Evolutionary conservation across 1,140 invertebrate species (phyloP).

Genomic region (Neodiprion lecontei): DNA sequence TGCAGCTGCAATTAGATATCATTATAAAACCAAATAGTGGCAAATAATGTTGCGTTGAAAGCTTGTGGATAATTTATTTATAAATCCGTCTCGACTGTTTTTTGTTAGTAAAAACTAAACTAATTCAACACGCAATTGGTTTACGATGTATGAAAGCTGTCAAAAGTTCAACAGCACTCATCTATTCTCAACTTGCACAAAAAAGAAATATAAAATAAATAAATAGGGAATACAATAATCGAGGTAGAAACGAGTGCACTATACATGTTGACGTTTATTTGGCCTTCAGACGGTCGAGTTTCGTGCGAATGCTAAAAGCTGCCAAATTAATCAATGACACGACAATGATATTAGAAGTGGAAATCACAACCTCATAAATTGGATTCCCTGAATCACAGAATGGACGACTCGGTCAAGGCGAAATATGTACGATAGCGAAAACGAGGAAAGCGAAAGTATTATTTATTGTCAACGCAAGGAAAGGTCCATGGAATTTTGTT

Average conservation of each 20-base stretch:
- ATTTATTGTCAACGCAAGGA: background rate
- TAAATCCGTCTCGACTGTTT: too few species aligned
- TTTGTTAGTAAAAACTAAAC: too few species aligned
- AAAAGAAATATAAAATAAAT: constrained; percentile 1
- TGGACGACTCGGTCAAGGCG: background rate
- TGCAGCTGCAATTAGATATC: too few species aligned
- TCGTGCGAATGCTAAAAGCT: constrained; percentile 22
- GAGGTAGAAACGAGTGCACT: background rate
- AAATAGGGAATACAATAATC: constrained; percentile 30
- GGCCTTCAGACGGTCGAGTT: background rate
- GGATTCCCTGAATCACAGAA: background rate
- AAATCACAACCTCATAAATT: background rate
- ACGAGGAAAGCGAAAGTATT: background rate
- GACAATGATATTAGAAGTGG: background rate
- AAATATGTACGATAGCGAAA: background rate
- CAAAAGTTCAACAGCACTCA: background rate
- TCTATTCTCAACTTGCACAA: background rate
- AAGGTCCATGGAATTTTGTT: background rate
- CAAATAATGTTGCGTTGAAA: too few species aligned
- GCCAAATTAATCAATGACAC: constrained; percentile 25
- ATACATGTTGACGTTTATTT: constrained; percentile 22
- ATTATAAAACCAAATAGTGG: too few species aligned
- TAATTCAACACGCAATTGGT: background rate
- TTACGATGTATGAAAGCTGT: background rate
- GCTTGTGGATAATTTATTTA: too few species aligned